Evolutionary conservation across 2,888 invertebrate genomes (phyloP).

Genomic region (Rhaphigaster nebulosa): DNA sequence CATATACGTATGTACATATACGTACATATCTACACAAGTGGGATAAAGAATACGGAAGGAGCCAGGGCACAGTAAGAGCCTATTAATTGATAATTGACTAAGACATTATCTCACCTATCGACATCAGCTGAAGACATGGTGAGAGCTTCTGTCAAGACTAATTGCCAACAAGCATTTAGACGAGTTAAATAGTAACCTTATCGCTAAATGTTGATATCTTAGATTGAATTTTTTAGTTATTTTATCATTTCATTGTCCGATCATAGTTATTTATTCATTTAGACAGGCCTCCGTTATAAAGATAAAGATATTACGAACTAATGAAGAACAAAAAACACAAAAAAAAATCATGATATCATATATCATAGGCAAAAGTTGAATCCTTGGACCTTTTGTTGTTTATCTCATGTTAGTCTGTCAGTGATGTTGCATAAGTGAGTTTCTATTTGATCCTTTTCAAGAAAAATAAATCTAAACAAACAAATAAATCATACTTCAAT

Average conservation of each 20-base stretch:
- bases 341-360: background rate
- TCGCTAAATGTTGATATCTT: background rate
- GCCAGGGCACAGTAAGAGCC: too few relatives aligned
- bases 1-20: background rate
- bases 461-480: background rate
- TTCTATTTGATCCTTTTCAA: background rate
- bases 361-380: background rate
- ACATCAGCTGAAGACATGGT: conserved; percentile 37
- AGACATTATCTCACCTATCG: background rate
- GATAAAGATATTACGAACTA: conserved; percentile 19
- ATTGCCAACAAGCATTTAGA: background rate
- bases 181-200: conserved; percentile 16
- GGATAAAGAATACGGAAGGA: too few relatives aligned
- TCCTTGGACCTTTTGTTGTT: conserved; percentile 24
- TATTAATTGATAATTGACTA: too few relatives aligned
- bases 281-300: conserved; percentile 22
- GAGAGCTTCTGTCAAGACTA: background rate
- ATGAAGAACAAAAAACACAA: background rate
- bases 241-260: background rate
- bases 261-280: background rate
- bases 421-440: background rate
- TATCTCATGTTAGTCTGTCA: background rate
- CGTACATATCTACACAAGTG: background rate
- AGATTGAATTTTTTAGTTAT: background rate
- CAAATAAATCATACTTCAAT: too few relatives aligned